phyloP scores from a whole-genome alignment of 2,888 invertebrate species.

The Drosophila villosipedis region DNA sequence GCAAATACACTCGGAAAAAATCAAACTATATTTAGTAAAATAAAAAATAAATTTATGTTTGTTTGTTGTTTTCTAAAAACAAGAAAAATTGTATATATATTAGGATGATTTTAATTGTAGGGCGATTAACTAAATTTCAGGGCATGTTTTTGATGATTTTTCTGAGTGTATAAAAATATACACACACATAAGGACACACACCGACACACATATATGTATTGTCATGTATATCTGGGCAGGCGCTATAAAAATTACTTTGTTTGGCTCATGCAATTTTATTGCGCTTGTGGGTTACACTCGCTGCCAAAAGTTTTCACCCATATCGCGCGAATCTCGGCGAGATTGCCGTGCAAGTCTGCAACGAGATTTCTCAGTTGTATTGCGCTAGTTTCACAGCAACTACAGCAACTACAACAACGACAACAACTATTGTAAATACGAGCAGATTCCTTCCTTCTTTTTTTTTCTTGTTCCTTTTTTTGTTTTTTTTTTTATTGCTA shows the following conservation, averaged over 20 bases:
- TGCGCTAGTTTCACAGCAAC: conserved; percentile 70
- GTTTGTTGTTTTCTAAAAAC: too few relatives aligned
- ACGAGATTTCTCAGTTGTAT: conserved; percentile 77
- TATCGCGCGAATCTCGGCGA: conserved; percentile 57
- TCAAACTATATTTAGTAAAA: neutral
- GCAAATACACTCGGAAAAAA: conserved; percentile 5
- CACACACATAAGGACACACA: conserved; percentile 11
- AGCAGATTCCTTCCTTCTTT: conserved; percentile 25
- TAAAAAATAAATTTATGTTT: neutral
- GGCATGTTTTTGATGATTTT: neutral
- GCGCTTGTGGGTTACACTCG: conserved; percentile 54
- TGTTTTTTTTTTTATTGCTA: conserved; percentile 60
- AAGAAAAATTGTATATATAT: neutral
- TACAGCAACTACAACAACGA: conserved; percentile 10
- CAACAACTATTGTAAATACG: conserved; percentile 25
- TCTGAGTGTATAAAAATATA: neutral
- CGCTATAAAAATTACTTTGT: conserved; percentile 79
- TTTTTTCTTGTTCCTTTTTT: conserved; percentile 42
- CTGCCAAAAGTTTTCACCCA: conserved; percentile 67
- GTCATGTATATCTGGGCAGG: conserved; percentile 29
- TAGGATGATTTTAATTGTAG: neutral
- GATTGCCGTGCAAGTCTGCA: conserved; percentile 28
- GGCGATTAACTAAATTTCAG: neutral
- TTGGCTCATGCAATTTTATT: conserved; percentile 79
- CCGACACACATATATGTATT: neutral